Conservation (phyloP, 2,888 invertebrate species). For the Microchrysa polita region DNA sequence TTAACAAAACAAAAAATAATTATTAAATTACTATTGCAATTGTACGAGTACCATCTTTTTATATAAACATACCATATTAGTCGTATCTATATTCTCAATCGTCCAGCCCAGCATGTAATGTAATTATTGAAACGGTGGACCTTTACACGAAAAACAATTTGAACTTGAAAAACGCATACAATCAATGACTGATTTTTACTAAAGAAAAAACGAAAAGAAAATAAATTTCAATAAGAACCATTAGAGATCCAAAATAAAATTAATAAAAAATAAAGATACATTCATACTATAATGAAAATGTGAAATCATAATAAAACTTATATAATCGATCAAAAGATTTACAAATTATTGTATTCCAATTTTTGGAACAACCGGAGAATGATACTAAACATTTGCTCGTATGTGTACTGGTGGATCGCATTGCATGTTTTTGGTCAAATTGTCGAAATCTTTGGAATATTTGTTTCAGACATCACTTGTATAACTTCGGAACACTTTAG, state of each 20-base stretch:
- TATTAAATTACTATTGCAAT: conserved; percentile 6
- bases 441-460: no score
- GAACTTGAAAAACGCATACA: conserved; percentile 32
- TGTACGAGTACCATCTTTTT: conserved; percentile 26
- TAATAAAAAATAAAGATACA: neutral
- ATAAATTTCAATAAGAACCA: neutral
- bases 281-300: neutral
- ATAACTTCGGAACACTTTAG: no score
- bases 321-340: conserved; percentile 25
- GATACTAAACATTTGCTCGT: no score
- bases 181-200: conserved; percentile 43
- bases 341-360: conserved; percentile 25
- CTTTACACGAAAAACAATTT: neutral
- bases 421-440: no score
- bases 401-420: no score
- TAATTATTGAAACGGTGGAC: neutral
- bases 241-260: neutral
- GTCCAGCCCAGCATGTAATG: no score
- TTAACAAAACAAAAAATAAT: neutral
- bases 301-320: neutral
- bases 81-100: neutral
- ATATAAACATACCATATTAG: neutral
- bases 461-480: no score
- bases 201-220: conserved; percentile 23
- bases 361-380: neutral